Evolutionary conservation across 2,797 vertebrate genomes (phyloP), one percentile per base, ranked within the genome.

Genomic region (Schizopygopsis malacanthus): DNA sequence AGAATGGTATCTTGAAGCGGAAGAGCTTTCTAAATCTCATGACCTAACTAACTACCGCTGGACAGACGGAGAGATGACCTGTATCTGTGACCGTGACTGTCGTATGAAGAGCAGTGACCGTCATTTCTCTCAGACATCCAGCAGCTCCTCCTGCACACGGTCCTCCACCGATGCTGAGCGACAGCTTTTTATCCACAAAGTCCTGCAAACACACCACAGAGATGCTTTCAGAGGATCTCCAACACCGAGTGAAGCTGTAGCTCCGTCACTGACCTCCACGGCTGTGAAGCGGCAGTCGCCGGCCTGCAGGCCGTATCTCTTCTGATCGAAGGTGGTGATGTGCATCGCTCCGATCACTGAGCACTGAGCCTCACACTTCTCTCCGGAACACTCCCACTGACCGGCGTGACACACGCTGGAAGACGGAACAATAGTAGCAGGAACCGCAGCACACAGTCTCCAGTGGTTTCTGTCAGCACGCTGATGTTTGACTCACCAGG

Each of bases 311-410:
- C 94, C 94, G 90, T 96, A 98, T 87, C 94, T 94, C 90, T 94
- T 97, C 89, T 93, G 93, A 88, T 98, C 97, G 15, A 98, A 98
- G n/a, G 97, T 99, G 88, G 94, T 80, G 76, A 97, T 95, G 88
- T 98, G 97, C 4, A 94, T 89, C 0, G 94, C 93, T 0, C 96
- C 96, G 11, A 96, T 93, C 70, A 98, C 90, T 0, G 86, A 83
- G 61, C 97, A 98, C 90, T 97, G 95, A 0, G 95, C 95, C 0
- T 96, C 93, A 37, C 98, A 98, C 22, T 76, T 95, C 83, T 96
- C 95, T 85, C 88, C 92, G 1, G 95, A 92, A 41, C 97, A 99
- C 69, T 91, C 92, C 98, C 98, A 98, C 83, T 88, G 95, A 1
- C 97, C 96, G 0, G 93, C 94, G 84, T 18, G 93, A 90, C 97